These are phyloP conservation scores for Melieria omissa DNA, from an alignment of 2,888 invertebrate species.

Conservation along the genomic window DNA sequence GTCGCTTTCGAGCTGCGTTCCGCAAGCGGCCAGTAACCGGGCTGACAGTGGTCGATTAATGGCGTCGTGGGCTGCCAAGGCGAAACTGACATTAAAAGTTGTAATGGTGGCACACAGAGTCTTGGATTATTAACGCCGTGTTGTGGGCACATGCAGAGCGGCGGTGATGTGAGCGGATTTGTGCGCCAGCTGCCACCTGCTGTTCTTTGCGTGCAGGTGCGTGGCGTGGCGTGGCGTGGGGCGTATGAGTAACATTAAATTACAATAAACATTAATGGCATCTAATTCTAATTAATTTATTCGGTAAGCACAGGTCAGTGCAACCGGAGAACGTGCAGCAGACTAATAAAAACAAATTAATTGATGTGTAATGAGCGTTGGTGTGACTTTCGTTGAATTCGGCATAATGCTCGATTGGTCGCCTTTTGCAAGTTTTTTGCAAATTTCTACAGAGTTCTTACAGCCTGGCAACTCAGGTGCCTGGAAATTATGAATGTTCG, in stretches of 20 bases:
- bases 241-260: constrained; percentile 17
- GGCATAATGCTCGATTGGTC: not conserved
- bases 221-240: not conserved
- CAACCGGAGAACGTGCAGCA: not conserved
- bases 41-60: no score
- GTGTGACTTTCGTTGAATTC: not conserved
- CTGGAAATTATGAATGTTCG: not conserved
- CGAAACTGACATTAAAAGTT: no score
- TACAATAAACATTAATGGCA: constrained; percentile 13
- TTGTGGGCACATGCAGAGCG: no score
- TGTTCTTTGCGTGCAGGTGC: not conserved
- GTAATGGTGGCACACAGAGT: no score
- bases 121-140: no score
- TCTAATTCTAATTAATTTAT: constrained; percentile 10
- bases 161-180: not conserved
- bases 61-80: no score
- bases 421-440: no score
- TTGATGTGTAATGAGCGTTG: not conserved
- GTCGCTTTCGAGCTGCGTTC: no score
- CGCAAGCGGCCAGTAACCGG: no score
- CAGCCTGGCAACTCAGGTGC: not conserved
- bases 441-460: no score
- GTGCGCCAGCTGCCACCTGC: not conserved
- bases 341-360: not conserved
- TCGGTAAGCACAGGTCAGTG: not conserved